These are phyloP conservation scores for Hemicrepidius hirtus DNA, from an alignment of 2,888 invertebrate species.

Conservation along the genomic window DNA sequence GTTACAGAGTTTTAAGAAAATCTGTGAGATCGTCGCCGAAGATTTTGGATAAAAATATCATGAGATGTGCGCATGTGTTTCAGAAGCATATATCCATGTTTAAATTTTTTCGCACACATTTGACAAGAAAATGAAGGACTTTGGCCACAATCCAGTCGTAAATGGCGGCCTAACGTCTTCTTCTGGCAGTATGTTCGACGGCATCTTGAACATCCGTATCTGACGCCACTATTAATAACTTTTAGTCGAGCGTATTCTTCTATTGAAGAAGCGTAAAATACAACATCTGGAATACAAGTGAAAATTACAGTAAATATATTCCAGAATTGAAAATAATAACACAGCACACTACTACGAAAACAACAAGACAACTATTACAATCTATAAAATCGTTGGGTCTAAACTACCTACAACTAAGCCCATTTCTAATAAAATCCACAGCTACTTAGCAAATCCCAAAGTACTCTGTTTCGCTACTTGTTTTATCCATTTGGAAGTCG, in stretches of 20 bases:
- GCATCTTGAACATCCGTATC: slow-evolving; percentile 68
- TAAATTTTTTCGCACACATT: slow-evolving; percentile 55
- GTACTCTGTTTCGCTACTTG: too few species aligned
- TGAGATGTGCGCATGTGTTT: slow-evolving; percentile 68
- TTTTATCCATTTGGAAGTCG: too few species aligned
- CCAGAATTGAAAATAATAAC: background rate
- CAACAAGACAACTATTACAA: too few species aligned
- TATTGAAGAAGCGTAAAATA: slow-evolving; percentile 67
- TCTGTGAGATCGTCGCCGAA: slow-evolving; percentile 44
- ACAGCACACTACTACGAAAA: background rate
- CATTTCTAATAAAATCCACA: too few species aligned
- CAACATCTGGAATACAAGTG: slow-evolving; percentile 52
- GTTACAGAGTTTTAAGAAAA: background rate
- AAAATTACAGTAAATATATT: background rate
- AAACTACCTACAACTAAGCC: too few species aligned
- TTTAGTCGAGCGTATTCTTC: slow-evolving; percentile 68
- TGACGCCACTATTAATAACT: slow-evolving; percentile 64
- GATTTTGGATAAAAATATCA: slow-evolving; percentile 61
- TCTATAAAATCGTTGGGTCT: too few species aligned
- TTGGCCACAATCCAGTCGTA: slow-evolving; percentile 72
- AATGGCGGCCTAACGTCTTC: slow-evolving; percentile 70
- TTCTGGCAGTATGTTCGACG: slow-evolving; percentile 68
- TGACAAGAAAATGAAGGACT: slow-evolving; percentile 64
- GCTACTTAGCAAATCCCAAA: too few species aligned
- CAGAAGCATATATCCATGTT: slow-evolving; percentile 67